A percentile compares a stretch with the other conserved stretches of the same genome.
These are phyloP conservation scores for Campoletis raptor DNA, from an alignment of 2,888 invertebrate species.

Conservation along the genomic window DNA sequence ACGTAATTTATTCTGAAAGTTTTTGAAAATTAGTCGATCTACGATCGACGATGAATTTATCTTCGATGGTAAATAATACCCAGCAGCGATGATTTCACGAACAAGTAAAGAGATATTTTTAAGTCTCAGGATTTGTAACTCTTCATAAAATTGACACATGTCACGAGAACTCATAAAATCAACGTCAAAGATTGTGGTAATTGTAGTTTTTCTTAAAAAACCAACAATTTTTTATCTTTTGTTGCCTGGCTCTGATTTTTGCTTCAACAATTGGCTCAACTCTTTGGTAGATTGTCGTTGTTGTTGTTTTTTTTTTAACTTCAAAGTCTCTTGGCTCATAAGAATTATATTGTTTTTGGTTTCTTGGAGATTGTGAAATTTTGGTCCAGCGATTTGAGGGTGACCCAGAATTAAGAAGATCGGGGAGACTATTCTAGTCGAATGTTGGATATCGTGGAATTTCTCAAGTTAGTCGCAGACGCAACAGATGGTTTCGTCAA, in stretches of 20 bases:
- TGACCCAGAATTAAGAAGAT: conserved; percentile 7
- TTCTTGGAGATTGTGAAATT: neutral
- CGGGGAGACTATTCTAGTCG: conserved; percentile 6
- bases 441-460: conserved; percentile 15
- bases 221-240: neutral
- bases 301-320: neutral
- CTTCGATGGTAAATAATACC: neutral
- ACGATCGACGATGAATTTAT: conserved; percentile 10
- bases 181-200: neutral
- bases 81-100: neutral
- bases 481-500: conserved; percentile 57
- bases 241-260: neutral
- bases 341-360: conserved; percentile 16
- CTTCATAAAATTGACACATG: conserved; percentile 37
- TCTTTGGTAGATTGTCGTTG: conserved; percentile 41
- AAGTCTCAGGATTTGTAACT: neutral
- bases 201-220: neutral
- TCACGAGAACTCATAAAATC: conserved; percentile 6
- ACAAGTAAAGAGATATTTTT: neutral
- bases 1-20: neutral
- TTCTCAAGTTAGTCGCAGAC: conserved; percentile 22
- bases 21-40: neutral
- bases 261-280: conserved; percentile 25
- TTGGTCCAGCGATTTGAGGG: neutral
- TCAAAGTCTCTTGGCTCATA: neutral